Conservation (phyloP, 1,140 invertebrate species). For the Dolichoris vasculosae region DNA sequence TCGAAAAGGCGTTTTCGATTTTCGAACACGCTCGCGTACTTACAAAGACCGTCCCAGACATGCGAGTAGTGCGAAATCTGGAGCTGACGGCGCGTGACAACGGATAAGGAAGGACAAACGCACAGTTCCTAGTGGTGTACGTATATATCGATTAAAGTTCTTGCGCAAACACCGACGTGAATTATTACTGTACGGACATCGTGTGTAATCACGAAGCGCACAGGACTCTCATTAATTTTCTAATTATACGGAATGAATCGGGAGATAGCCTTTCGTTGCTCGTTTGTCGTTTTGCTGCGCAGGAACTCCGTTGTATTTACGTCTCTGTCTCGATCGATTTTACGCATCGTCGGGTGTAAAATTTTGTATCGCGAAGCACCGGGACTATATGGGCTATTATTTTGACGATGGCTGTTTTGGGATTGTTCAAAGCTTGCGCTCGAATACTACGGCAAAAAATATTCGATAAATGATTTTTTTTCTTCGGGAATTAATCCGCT, state of each 20-base stretch:
- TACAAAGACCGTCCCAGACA: background rate
- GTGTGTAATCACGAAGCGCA: background rate
- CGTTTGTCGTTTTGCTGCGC: background rate
- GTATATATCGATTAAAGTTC: conserved; percentile 26
- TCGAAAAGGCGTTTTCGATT: background rate
- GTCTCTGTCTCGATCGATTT: conserved; percentile 10
- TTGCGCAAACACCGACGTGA: background rate
- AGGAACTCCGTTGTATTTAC: background rate
- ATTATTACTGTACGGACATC: background rate
- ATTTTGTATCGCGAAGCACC: background rate
- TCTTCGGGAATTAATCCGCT: background rate
- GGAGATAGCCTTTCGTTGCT: background rate
- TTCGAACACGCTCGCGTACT: background rate
- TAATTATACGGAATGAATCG: conserved; percentile 26
- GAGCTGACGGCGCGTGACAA: conserved; percentile 1
- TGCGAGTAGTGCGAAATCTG: conserved; percentile 16
- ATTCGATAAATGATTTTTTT: background rate
- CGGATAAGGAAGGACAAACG: background rate
- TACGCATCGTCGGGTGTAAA: conserved; percentile 1
- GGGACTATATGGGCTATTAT: background rate
- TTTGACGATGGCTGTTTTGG: background rate
- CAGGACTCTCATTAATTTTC: conserved; percentile 26
- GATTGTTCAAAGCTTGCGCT: background rate
- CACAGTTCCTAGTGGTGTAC: background rate
- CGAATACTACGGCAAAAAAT: background rate